These are phyloP conservation scores for Nebria salina DNA, from an alignment of 2,888 invertebrate species.

Conservation along the genomic window DNA sequence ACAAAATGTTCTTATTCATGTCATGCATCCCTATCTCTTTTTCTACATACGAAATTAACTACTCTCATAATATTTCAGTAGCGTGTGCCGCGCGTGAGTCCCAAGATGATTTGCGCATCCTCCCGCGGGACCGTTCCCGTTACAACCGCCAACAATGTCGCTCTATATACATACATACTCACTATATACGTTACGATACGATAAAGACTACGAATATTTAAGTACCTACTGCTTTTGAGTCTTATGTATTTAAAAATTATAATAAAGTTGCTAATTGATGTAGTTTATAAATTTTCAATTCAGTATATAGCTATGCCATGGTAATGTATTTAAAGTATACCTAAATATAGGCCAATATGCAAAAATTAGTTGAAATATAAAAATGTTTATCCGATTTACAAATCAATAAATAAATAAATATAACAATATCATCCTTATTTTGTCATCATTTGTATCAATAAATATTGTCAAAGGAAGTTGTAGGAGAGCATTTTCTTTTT, in stretches of 20 bases:
- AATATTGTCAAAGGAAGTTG: background rate
- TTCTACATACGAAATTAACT: constrained; percentile 46
- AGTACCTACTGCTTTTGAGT: too few relatives aligned
- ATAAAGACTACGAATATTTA: too few relatives aligned
- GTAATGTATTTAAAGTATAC: too few relatives aligned
- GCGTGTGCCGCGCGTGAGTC: constrained; percentile 11
- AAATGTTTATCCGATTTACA: background rate
- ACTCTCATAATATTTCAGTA: constrained; percentile 42
- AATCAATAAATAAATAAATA: background rate
- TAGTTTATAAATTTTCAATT: too few relatives aligned
- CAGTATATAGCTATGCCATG: too few relatives aligned
- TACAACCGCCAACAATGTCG: background rate
- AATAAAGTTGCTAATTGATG: too few relatives aligned
- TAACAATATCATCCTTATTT: background rate
- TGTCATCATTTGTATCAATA: background rate
- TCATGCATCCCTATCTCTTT: constrained; percentile 17
- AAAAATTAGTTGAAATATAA: background rate
- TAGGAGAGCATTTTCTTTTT: background rate
- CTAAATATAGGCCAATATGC: background rate
- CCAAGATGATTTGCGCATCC: constrained; percentile 22
- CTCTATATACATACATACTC: too few relatives aligned
- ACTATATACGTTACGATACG: too few relatives aligned
- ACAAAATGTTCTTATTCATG: constrained; percentile 16
- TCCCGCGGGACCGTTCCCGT: constrained; percentile 23
- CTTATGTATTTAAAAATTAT: too few relatives aligned